A percentile compares a stretch with the other conserved stretches of the same genome.
These are phyloP conservation scores for Blomia tropicalis DNA, from an alignment of 2,888 invertebrate genomes.

Conservation along the genomic window DNA sequence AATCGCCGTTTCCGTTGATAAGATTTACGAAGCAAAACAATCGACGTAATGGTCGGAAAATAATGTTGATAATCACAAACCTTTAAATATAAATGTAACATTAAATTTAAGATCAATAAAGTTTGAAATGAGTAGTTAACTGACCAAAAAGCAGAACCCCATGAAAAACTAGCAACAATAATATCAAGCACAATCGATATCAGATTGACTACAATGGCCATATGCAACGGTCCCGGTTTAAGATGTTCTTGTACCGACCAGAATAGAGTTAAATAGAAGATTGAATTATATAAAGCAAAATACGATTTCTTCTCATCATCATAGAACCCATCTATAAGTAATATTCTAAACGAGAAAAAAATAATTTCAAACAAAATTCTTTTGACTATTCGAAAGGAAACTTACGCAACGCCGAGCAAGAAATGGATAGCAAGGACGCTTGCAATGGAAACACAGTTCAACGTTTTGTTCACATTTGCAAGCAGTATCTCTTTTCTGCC, in stretches of 20 bases:
- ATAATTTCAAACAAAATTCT: not conserved
- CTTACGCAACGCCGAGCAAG: not conserved
- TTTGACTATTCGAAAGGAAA: not conserved
- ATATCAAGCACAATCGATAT: conserved; percentile 19
- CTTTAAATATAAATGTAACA: not conserved
- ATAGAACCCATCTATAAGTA: not conserved
- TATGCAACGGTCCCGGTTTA: conserved; percentile 19
- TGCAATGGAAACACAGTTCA: conserved; percentile 1
- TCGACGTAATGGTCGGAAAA: conserved; percentile 21
- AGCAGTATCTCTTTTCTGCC: not conserved
- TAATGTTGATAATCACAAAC: conserved; percentile 9
- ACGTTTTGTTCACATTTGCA: not conserved
- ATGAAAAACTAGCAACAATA: not conserved
- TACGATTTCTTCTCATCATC: not conserved
- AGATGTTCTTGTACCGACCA: conserved; percentile 17
- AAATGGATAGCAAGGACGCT: conserved; percentile 1
- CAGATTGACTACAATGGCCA: conserved; percentile 19
- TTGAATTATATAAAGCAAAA: conserved; percentile 18
- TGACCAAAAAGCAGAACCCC: not conserved
- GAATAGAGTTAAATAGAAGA: conserved; percentile 15
- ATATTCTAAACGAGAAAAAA: not conserved
- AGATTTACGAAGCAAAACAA: conserved; percentile 18
- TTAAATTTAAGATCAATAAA: not conserved
- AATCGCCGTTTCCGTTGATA: conserved; percentile 19
- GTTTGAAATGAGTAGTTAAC: not conserved